phyloP scores from a whole-genome alignment of 1,140 invertebrate species.

The Drosophila azteca region DNA sequence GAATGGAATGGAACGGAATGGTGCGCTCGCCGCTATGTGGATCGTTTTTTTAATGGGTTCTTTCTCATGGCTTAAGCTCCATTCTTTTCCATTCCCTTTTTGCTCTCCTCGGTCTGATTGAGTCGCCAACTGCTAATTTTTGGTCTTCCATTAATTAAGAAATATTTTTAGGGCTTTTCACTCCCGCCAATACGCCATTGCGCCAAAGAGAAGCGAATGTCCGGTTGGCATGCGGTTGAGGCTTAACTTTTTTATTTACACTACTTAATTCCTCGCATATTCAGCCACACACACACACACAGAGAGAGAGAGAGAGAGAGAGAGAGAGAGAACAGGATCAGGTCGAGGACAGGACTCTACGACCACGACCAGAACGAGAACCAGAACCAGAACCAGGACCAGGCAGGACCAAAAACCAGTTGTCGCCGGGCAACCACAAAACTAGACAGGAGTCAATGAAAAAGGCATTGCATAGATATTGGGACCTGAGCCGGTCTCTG shows the following conservation, averaged over 20 bases:
- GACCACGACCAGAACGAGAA: background rate
- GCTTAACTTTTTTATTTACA: conserved; percentile 67
- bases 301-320: no score
- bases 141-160: conserved; percentile 59
- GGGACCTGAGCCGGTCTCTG: conserved; percentile 17
- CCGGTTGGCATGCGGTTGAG: conserved; percentile 19
- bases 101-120: background rate
- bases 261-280: conserved; percentile 74
- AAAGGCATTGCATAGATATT: conserved; percentile 64
- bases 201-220: background rate
- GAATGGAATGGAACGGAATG: conserved; percentile 22
- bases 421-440: conserved; percentile 72
- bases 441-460: conserved; percentile 68
- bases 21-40: conserved; percentile 13
- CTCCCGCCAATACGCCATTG: conserved; percentile 15
- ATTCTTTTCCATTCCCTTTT: conserved; percentile 3
- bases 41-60: conserved; percentile 12
- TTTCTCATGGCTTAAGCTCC: background rate
- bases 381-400: background rate
- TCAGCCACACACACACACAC: conserved; percentile 20
- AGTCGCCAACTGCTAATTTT: conserved; percentile 6
- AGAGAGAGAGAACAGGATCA: conserved; percentile 1
- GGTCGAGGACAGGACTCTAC: no score
- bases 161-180: conserved; percentile 50
- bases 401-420: conserved; percentile 57